Conservation (phyloP, 1,140 invertebrate genomes). For the Trichonephila inaurata region DNA sequence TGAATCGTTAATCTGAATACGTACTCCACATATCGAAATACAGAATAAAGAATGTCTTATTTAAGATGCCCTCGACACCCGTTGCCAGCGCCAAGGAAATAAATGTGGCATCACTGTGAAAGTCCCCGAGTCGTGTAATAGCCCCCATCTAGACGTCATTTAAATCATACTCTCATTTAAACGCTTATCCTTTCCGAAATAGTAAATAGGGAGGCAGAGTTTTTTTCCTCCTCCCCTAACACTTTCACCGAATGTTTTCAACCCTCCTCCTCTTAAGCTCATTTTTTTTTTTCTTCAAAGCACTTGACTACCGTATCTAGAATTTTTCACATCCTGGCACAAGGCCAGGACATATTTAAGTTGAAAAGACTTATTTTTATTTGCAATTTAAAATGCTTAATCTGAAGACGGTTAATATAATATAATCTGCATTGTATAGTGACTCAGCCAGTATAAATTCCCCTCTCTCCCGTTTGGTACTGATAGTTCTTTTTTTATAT, state of each 20-base stretch:
- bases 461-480: not conserved
- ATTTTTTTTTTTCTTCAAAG: not conserved
- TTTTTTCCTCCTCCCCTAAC: not conserved
- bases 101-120: conserved; percentile 10
- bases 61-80: not conserved
- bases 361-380: conserved; percentile 36
- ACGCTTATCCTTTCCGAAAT: not conserved
- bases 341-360: conserved; percentile 22
- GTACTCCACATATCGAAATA: not conserved
- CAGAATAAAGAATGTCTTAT: not conserved
- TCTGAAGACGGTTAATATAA: not conserved
- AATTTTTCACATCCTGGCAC: conserved; percentile 18
- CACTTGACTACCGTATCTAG: conserved; percentile 57
- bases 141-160: conserved; percentile 35
- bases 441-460: conserved; percentile 11
- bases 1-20: too few species aligned
- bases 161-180: conserved; percentile 56
- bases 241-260: not conserved
- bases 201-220: conserved; percentile 6
- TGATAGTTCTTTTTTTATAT: not conserved
- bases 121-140: conserved; percentile 45
- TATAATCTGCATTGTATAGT: not conserved
- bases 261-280: not conserved
- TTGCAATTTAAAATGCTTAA: conserved; percentile 29
- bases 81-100: not conserved